Conservation (phyloP, 2,888 invertebrate genomes). For the Hirtodrosophila confusa region DNA sequence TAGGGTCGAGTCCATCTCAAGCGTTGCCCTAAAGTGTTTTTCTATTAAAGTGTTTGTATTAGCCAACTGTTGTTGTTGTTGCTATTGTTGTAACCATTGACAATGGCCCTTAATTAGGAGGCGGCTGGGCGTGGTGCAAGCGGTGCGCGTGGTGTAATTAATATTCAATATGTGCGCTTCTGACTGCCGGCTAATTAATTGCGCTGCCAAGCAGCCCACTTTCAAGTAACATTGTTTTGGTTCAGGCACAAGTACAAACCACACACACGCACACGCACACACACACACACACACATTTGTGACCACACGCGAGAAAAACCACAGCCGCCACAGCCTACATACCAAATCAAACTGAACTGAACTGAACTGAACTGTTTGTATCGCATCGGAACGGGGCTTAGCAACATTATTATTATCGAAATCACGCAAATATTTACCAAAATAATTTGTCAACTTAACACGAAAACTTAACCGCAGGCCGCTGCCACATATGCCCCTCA, state of each 20-base stretch:
- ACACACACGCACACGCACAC: not conserved
- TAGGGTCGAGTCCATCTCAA: constrained; percentile 12
- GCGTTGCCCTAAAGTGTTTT: constrained; percentile 52
- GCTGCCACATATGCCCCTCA: constrained; percentile 12
- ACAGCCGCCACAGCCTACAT: constrained; percentile 55
- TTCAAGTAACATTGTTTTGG: constrained; percentile 28
- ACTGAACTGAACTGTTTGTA: constrained; percentile 26
- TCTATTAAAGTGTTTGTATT: constrained; percentile 53
- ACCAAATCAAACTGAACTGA: constrained; percentile 25
- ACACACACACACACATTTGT: constrained; percentile 12
- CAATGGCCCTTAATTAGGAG: constrained; percentile 59
- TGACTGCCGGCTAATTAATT: constrained; percentile 67
- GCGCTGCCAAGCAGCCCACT: constrained; percentile 45
- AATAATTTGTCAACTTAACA: constrained; percentile 79
- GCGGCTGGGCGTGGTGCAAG: constrained; percentile 4
- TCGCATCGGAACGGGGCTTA: constrained; percentile 23
- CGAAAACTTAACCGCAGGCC: constrained; percentile 58
- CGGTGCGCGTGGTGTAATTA: constrained; percentile 55
- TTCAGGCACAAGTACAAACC: constrained; percentile 9
- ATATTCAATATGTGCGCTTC: constrained; percentile 69
- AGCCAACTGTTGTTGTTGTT: constrained; percentile 8
- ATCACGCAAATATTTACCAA: constrained; percentile 78
- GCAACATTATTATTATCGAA: constrained; percentile 66
- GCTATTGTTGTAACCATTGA: constrained; percentile 18
- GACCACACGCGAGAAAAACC: constrained; percentile 55